phyloP scores from a whole-genome alignment of 2,113 vertebrate genomes.

The Laticauda laticaudata region DNA sequence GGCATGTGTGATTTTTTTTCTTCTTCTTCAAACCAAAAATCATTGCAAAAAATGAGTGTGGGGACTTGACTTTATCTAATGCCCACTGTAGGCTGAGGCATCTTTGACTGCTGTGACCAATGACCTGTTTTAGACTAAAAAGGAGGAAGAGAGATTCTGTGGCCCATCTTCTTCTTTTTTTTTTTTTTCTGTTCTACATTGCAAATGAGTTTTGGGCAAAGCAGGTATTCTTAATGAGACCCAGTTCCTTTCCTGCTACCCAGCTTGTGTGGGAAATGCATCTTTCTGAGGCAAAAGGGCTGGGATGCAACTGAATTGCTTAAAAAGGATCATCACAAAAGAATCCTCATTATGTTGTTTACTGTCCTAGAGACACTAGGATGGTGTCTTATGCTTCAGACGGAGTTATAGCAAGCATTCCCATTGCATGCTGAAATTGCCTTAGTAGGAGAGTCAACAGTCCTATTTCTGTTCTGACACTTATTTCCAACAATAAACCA shows the following conservation, averaged over 20 bases:
- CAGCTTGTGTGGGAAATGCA: no score
- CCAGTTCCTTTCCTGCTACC: background rate
- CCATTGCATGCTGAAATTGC: conserved; percentile 1
- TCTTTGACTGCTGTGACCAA: background rate
- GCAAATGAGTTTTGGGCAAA: accelerated
- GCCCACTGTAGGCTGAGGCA: background rate
- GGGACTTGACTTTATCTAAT: background rate
- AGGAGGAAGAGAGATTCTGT: background rate
- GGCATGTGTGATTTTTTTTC: background rate
- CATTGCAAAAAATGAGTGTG: background rate
- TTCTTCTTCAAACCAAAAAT: background rate
- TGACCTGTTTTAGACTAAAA: background rate
- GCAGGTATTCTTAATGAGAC: background rate
- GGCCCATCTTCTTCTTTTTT: background rate
- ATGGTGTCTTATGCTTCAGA: background rate
- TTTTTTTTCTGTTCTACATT: background rate
- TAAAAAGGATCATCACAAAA: background rate
- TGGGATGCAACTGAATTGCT: background rate
- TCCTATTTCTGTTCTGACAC: conserved; percentile 27
- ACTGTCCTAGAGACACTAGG: background rate
- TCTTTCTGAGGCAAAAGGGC: background rate
- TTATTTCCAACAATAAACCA: conserved; percentile 25
- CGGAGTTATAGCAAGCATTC: background rate
- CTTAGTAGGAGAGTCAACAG: background rate
- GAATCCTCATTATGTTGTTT: background rate